Conservation (phyloP, 2,797 vertebrate genomes). For the Enoplosus armatus region DNA sequence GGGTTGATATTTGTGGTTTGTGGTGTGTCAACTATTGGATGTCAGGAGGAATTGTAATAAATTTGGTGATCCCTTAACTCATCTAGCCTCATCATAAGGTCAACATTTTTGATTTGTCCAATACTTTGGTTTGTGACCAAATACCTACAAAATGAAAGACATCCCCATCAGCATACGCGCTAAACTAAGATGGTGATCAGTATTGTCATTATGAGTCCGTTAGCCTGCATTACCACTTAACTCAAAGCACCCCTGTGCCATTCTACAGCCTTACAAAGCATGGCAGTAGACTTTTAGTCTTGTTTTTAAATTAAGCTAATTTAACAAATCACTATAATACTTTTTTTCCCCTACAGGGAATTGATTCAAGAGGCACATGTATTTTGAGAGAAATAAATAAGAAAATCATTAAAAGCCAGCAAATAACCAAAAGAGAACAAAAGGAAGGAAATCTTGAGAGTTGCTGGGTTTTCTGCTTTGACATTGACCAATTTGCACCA, state of each 20-base stretch:
- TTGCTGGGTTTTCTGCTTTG: conserved; percentile 36
- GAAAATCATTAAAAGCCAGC: conserved; percentile 12
- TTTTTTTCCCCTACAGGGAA: background rate
- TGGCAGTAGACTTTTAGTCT: background rate
- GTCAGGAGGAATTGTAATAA: background rate
- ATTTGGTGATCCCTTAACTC: background rate
- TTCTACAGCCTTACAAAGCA: background rate
- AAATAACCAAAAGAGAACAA: conserved; percentile 29
- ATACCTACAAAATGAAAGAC: background rate
- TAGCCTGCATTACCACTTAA: background rate
- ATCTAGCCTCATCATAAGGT: no score
- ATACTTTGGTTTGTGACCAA: background rate
- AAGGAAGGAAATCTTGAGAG: conserved; percentile 10
- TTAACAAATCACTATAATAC: conserved; percentile 21
- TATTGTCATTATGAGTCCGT: background rate
- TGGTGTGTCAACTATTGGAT: background rate
- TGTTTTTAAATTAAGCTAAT: conserved; percentile 49
- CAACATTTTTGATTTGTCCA: no score
- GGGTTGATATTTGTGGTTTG: background rate
- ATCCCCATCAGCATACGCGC: background rate
- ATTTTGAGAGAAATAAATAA: conserved; percentile 28
- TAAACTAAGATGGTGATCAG: background rate
- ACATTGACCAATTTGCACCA: conserved; percentile 51
- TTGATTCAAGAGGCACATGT: conserved; percentile 13
- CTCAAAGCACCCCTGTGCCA: no score